These are phyloP conservation scores for Centruroides vittatus DNA, from an alignment of 1,140 invertebrate genomes.

Conservation along the genomic window DNA sequence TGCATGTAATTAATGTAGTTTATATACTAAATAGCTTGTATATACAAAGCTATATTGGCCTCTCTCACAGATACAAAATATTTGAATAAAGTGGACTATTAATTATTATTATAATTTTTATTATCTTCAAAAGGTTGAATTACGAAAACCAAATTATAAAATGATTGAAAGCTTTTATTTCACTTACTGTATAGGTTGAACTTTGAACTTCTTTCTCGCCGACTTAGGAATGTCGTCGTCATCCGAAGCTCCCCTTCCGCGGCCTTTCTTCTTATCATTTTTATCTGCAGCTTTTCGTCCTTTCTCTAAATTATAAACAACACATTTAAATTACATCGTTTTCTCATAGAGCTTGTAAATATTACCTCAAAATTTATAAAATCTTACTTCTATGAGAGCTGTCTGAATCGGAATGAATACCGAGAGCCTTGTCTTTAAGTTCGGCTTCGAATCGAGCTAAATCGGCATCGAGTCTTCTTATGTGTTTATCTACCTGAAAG, in stretches of 20 bases:
- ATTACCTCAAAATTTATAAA: too few relatives aligned
- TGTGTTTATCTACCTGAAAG: slow-evolving; percentile 81
- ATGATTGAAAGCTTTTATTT: background rate
- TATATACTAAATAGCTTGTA: too few relatives aligned
- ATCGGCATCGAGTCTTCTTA: slow-evolving; percentile 85
- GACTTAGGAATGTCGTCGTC: slow-evolving; percentile 33
- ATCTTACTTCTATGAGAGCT: slow-evolving; percentile 26
- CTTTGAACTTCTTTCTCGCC: slow-evolving; percentile 30
- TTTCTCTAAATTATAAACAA: slow-evolving; percentile 4
- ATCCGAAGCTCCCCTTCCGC: slow-evolving; percentile 27
- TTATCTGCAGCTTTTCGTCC: slow-evolving; percentile 27
- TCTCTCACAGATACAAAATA: too few relatives aligned
- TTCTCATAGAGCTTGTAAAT: too few relatives aligned
- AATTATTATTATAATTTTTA: too few relatives aligned
- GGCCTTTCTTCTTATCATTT: slow-evolving; percentile 41
- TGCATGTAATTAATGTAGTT: too few relatives aligned
- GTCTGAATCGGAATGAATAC: slow-evolving; percentile 25
- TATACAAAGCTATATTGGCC: too few relatives aligned
- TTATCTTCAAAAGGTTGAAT: too few relatives aligned
- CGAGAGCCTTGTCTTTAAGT: slow-evolving; percentile 81
- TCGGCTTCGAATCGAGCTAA: slow-evolving; percentile 90
- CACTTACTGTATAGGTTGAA: slow-evolving; percentile 22
- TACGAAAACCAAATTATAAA: too few relatives aligned
- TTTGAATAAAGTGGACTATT: too few relatives aligned
- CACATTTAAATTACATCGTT: too few relatives aligned